Evolutionary conservation across 2,888 invertebrate species (phyloP).

Genomic region (Gibbula magus): DNA sequence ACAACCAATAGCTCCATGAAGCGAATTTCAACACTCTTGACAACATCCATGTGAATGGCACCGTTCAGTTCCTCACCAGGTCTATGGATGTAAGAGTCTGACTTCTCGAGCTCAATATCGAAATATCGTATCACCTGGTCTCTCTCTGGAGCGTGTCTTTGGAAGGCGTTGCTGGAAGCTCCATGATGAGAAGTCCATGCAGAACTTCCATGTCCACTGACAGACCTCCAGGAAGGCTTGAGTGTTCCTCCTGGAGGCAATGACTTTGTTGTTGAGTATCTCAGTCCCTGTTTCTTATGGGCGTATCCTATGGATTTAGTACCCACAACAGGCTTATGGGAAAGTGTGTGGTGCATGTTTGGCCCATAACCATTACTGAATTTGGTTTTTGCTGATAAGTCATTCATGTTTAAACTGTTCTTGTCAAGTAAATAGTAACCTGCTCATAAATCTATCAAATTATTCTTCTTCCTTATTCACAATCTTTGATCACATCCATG

Average conservation of each 20-base stretch:
- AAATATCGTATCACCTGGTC: slow-evolving; percentile 59
- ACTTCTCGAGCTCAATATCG: slow-evolving; percentile 62
- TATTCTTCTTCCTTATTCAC: too few relatives aligned
- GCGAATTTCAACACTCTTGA: slow-evolving; percentile 57
- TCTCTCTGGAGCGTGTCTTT: slow-evolving; percentile 41
- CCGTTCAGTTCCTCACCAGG: slow-evolving; percentile 68
- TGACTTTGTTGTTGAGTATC: slow-evolving; percentile 22
- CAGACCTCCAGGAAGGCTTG: neutral
- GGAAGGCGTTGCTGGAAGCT: neutral
- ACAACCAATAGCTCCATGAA: slow-evolving; percentile 66
- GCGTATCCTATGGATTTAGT: neutral
- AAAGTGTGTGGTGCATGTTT: neutral
- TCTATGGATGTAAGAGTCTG: slow-evolving; percentile 50
- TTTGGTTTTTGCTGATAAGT: neutral
- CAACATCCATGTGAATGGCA: slow-evolving; percentile 62
- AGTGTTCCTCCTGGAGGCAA: neutral
- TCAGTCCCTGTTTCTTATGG: neutral
- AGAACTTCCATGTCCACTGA: neutral
- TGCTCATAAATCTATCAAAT: too few relatives aligned
- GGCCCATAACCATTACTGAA: neutral
- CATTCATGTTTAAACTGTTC: neutral
- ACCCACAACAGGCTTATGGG: neutral
- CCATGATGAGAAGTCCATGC: neutral
- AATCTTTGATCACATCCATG: too few relatives aligned
- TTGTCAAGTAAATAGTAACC: too few relatives aligned